These are phyloP conservation scores for Misgurnus mizolepis DNA, from an alignment of 2,113 vertebrate genomes.

Conservation along the genomic window DNA sequence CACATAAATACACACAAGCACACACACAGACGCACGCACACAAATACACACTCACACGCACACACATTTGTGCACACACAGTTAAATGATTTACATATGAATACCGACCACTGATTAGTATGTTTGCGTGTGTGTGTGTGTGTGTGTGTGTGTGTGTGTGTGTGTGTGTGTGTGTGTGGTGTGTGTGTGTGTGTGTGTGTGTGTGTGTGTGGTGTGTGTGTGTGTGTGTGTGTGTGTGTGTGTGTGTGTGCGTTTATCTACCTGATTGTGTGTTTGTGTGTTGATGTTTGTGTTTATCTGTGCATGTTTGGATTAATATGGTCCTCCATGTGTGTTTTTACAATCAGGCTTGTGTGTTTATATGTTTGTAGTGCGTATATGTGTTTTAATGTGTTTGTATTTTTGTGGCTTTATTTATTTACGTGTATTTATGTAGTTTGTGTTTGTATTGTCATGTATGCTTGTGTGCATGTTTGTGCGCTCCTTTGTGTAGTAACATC, in stretches of 20 bases:
- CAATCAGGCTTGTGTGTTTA: neutral
- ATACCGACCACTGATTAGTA: neutral
- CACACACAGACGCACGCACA: neutral
- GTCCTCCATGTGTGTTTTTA: neutral
- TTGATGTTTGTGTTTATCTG: slow-evolving; percentile 16
- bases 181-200: neutral
- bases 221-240: neutral
- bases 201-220: too few relatives aligned
- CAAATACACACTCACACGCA: neutral
- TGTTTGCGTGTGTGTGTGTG: neutral
- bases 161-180: neutral
- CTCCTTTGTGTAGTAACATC: slow-evolving; percentile 24
- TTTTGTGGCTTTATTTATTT: neutral
- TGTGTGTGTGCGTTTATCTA: neutral
- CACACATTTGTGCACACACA: too few relatives aligned
- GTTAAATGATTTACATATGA: slow-evolving; percentile 2
- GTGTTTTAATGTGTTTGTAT: neutral
- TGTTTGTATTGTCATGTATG: neutral
- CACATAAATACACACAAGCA: neutral
- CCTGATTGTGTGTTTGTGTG: neutral
- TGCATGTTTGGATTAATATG: neutral
- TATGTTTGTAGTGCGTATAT: neutral
- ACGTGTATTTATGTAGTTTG: neutral
- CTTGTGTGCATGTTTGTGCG: slow-evolving; percentile 17
- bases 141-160: neutral